phyloP scores from a whole-genome alignment of 2,888 invertebrate genomes.

The Calameuta filiformis region DNA sequence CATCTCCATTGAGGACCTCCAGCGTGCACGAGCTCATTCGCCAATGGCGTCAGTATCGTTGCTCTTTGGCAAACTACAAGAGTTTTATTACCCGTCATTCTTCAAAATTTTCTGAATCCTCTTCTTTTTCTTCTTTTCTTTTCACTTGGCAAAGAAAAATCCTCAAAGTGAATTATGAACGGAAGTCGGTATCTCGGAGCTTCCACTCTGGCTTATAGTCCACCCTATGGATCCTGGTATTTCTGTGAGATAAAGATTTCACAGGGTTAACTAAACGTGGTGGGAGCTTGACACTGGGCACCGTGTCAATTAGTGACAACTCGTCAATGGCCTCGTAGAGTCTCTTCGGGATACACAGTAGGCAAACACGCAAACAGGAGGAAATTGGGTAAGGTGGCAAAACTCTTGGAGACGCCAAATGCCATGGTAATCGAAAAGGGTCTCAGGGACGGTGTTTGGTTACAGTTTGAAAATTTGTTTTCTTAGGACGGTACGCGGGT shows the following conservation, averaged over 20 bases:
- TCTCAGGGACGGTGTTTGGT: conserved; percentile 4
- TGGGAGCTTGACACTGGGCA: not conserved
- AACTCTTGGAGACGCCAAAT: conserved; percentile 1
- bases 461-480: conserved; percentile 6
- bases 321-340: conserved; percentile 3
- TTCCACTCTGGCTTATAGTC: not conserved
- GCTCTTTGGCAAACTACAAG: not conserved
- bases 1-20: conserved; percentile 50
- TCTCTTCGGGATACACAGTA: not conserved
- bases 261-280: not conserved
- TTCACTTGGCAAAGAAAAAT: not conserved
- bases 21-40: conserved; percentile 42
- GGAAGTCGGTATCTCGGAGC: not conserved
- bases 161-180: not conserved
- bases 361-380: conserved; percentile 5
- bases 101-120: not conserved
- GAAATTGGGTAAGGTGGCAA: conserved; percentile 2
- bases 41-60: conserved; percentile 47
- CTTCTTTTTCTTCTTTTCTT: conserved; percentile 16
- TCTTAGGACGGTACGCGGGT: conserved; percentile 6
- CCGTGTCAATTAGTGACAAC: not conserved
- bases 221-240: not conserved
- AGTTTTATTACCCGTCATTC: not conserved
- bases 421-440: conserved; percentile 8
- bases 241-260: not conserved